Percentiles rank a stretch among this genome's conserved stretches.
phyloP scores from a whole-genome alignment of 2,888 invertebrate species.

The Chrysotoxum bicinctum region DNA sequence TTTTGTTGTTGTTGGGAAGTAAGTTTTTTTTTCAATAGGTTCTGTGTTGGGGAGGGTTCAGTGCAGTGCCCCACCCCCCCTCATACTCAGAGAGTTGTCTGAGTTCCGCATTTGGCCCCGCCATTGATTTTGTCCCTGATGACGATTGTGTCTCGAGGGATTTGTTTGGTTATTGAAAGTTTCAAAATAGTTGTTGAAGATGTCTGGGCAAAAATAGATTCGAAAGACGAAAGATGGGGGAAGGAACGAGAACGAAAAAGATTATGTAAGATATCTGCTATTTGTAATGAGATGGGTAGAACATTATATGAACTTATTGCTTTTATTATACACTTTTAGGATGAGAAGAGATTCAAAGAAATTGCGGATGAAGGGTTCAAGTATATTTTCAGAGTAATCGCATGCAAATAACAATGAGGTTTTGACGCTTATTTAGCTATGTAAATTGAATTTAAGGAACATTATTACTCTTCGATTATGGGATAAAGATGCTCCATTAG shows the following conservation, averaged over 20 bases:
- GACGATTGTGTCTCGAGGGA: conserved; percentile 5
- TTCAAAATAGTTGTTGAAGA: conserved; percentile 49
- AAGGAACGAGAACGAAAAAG: background rate
- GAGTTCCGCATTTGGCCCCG: conserved; percentile 28
- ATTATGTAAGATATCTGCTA: conserved; percentile 51
- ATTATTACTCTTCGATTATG: conserved; percentile 34
- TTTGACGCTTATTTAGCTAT: background rate
- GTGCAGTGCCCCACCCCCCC: background rate
- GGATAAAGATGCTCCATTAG: conserved; percentile 38
- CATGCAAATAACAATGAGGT: conserved; percentile 34
- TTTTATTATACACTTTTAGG: conserved; percentile 41
- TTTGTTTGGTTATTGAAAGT: conserved; percentile 30
- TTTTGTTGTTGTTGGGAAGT: conserved; percentile 10
- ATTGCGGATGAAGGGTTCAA: conserved; percentile 5
- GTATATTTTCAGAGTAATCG: conserved; percentile 15
- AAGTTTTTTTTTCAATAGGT: conserved; percentile 45
- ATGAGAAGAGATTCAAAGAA: conserved; percentile 7
- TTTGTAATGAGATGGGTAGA: conserved; percentile 14
- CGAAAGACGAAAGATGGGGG: background rate
- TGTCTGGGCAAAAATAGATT: conserved; percentile 30
- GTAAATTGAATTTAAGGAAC: conserved; percentile 39
- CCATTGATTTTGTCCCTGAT: conserved; percentile 46
- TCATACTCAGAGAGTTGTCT: background rate
- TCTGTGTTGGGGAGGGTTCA: conserved; percentile 70
- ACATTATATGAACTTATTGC: conserved; percentile 36